Evolutionary conservation across 2,113 vertebrate genomes (phyloP).

Genomic region (Myiozetetes cayanensis): DNA sequence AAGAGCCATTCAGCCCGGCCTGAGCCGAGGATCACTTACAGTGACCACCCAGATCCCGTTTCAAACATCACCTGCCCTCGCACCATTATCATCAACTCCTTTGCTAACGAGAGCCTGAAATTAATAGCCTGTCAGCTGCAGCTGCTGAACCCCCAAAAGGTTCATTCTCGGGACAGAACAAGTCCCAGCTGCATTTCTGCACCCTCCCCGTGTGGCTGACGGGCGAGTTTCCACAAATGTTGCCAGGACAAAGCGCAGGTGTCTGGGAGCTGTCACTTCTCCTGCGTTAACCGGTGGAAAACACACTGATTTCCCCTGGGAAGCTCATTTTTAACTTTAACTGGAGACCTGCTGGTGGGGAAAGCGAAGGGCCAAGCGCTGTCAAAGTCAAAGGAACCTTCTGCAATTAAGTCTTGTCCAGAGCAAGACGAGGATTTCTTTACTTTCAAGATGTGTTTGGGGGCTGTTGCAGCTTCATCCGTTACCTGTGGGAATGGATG

Average conservation of each 20-base stretch:
- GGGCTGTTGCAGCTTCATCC: not conserved
- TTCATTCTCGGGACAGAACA: not conserved
- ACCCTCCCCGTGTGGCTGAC: rapidly evolving
- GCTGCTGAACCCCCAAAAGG: not conserved
- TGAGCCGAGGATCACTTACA: not conserved
- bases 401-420: not conserved
- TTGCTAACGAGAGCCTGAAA: not conserved
- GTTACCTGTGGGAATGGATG: not conserved
- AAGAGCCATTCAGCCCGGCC: not conserved
- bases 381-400: not conserved
- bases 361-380: not conserved
- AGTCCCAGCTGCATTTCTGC: not conserved
- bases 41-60: not conserved
- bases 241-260: not conserved
- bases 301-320: not conserved
- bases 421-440: not conserved
- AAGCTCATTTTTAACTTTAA: not conserved
- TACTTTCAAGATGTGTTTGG: not conserved
- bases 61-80: conserved; percentile 13
- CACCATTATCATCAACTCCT: not conserved
- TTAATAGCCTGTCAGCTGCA: not conserved
- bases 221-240: not conserved
- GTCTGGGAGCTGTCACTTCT: not conserved
- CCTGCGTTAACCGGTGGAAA: not conserved
- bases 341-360: not conserved